Base-by-base conservation (phyloP, 2,113 vertebrate genomes). In the Oryzias javanicus region DNA sequence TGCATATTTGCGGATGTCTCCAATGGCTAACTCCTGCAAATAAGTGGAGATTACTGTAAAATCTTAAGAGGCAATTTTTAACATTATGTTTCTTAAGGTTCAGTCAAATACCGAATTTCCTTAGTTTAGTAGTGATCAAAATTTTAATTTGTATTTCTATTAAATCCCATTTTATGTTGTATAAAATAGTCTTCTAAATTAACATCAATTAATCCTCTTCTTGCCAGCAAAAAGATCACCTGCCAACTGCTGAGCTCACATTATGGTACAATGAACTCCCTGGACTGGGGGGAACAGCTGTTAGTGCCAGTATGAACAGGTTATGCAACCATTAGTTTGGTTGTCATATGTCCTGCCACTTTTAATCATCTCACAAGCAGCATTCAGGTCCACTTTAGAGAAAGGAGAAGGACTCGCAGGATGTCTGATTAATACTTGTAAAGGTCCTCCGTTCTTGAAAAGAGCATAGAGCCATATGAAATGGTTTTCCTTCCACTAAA, bases 331-430 rank as follows among this genome's bases (percentile, higher is more conserved):
- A 85, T 85, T 85, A 82, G 64, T 69, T 67, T 63, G 59, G 64
- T 80, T 86, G 85, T 75, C 77, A 76, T 82, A 86, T 64, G 66
- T 74, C 71, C 60, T 79, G 76, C 62, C 76, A 74, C 56, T 81
- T 83, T 80, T 81, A 86, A 84, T 86, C 78, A 83, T 64, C 42
- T 64, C 72, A 44, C n/a, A 59, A 67, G 48, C 64, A 74, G 72
- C 59, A 60, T 50, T 55, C 57, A 45, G 22, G 20, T 76, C 58
- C 66, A 64, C 41, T 58, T 49, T 63, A 71, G 77, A 55, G 64
- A 72, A 24, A 42, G 27, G 48, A 40, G 14, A 25, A 49, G 41
- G 44, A 48, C 5, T 18, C 35, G 50, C 55, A 14, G 56, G 60
- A 64, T 45, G 49, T 52, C 56, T 25, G 63, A 78, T 76, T 78